Evolutionary conservation across 2,113 vertebrate species (phyloP).

Genomic region (Hyperoodon ampullatus): DNA sequence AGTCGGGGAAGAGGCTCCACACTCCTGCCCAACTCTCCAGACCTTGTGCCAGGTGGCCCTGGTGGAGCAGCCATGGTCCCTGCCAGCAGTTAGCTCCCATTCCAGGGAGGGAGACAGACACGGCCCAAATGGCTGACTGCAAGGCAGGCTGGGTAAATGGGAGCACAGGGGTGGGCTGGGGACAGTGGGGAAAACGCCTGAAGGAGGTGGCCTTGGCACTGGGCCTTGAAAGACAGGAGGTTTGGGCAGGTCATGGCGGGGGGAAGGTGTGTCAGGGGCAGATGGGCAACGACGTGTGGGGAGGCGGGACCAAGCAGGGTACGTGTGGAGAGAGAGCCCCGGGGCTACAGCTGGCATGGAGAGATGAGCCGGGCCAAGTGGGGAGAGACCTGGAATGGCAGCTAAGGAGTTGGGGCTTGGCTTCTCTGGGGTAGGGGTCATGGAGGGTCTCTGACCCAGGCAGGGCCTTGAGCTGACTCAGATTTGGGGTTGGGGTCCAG

Average conservation of each 20-base stretch:
- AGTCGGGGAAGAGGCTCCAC: not conserved
- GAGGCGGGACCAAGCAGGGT: not conserved
- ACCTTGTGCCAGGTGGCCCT: not conserved
- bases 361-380: not conserved
- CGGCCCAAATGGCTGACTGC: not conserved
- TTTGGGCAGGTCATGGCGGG: not conserved
- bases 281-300: fast-evolving
- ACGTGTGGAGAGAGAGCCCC: not conserved
- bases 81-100: fast-evolving
- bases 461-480: not conserved
- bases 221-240: not conserved
- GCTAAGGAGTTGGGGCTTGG: not conserved
- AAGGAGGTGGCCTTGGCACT: not conserved
- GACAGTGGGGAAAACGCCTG: not conserved
- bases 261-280: not conserved
- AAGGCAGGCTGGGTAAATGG: not conserved
- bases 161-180: not conserved
- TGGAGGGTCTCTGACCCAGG: not conserved
- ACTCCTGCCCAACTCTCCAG: fast-evolving
- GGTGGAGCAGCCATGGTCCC: not conserved
- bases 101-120: not conserved
- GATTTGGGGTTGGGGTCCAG: not conserved
- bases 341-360: not conserved
- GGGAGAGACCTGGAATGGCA: not conserved
- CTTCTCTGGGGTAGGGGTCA: fast-evolving